phyloP scores from a whole-genome alignment of 1,140 invertebrate genomes.

The Globodera rostochiensis region DNA sequence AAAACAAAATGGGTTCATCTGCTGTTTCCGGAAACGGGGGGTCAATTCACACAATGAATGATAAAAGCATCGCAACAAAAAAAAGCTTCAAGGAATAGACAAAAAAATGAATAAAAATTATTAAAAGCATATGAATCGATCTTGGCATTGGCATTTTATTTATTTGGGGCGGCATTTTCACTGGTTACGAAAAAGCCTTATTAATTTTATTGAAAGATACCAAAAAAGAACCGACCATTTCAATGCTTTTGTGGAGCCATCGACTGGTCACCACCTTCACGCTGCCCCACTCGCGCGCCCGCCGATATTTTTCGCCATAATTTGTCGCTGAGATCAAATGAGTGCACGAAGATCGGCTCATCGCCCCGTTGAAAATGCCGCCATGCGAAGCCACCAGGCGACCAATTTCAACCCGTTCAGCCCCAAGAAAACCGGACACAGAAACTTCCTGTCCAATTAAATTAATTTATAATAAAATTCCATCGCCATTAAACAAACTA shows the following conservation, averaged over 20 bases:
- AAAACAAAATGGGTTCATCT: too few relatives aligned
- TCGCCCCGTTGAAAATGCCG: constrained; percentile 25
- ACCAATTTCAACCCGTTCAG: constrained; percentile 14
- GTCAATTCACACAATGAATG: too few relatives aligned
- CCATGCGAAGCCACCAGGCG: constrained; percentile 26
- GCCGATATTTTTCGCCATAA: constrained; percentile 28
- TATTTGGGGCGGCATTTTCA: too few relatives aligned
- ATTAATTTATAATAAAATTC: background rate
- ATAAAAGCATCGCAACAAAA: too few relatives aligned
- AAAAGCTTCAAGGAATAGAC: too few relatives aligned
- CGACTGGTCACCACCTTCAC: constrained; percentile 11
- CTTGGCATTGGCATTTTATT: too few relatives aligned
- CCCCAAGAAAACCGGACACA: constrained; percentile 18
- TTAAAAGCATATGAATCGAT: too few relatives aligned
- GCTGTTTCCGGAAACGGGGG: too few relatives aligned
- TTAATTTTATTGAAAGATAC: background rate
- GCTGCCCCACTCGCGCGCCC: constrained; percentile 16
- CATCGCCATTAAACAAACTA: background rate
- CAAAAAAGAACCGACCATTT: background rate
- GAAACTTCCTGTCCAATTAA: constrained; percentile 3
- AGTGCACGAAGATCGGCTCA: constrained; percentile 17
- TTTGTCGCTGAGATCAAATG: constrained; percentile 17
- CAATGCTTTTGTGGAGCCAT: constrained; percentile 32
- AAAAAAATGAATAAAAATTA: too few relatives aligned
- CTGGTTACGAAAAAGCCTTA: too few relatives aligned